phyloP scores from a whole-genome alignment of 2,797 vertebrate species.

The Lithobates pipiens region DNA sequence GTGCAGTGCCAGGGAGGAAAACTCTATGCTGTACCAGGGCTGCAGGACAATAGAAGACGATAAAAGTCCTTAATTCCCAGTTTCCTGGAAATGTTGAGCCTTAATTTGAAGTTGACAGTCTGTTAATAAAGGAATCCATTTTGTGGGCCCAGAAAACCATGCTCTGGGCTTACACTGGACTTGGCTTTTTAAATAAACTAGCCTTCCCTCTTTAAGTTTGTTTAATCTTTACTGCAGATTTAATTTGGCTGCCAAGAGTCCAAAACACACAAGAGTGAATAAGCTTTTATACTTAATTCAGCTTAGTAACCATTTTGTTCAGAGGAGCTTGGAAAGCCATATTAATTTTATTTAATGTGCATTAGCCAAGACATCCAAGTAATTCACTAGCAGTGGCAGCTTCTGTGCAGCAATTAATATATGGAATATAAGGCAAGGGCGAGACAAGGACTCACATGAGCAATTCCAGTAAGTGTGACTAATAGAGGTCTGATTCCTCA shows the following conservation, averaged over 20 bases:
- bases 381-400: background rate
- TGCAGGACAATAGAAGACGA: too few species aligned
- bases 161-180: background rate
- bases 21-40: too few species aligned
- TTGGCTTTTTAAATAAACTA: background rate
- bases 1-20: too few species aligned
- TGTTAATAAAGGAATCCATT: too few species aligned
- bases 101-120: too few species aligned
- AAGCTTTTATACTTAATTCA: background rate
- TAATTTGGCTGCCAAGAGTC: background rate
- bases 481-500: background rate
- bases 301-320: background rate
- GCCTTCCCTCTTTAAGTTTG: background rate
- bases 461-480: conserved; percentile 28
- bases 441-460: conserved; percentile 31
- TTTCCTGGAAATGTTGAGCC: too few species aligned
- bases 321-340: background rate
- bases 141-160: too few species aligned
- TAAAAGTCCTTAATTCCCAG: too few species aligned
- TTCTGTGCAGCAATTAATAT: conserved; percentile 11
- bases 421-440: conserved; percentile 29
- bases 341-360: background rate
- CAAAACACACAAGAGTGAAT: background rate
- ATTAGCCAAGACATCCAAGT: background rate
- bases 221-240: background rate